A percentile compares a stretch with the other conserved stretches of the same genome.
phyloP scores from a whole-genome alignment of 1,140 invertebrate genomes.

The Caenorhabditis inopinata region DNA sequence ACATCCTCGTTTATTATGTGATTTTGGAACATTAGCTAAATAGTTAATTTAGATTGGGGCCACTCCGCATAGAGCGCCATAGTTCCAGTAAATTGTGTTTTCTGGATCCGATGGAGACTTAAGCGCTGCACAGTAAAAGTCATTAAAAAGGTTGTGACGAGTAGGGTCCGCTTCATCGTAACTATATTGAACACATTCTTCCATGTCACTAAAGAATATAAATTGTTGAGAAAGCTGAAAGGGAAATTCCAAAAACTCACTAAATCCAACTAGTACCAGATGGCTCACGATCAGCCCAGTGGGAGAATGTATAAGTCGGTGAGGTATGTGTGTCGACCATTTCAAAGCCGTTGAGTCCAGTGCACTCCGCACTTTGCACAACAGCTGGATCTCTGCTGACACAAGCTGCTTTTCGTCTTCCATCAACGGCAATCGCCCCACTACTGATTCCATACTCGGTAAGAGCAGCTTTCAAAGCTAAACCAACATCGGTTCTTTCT shows the following conservation, averaged over 20 bases:
- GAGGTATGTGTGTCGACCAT: not conserved
- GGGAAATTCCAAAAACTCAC: too few relatives aligned
- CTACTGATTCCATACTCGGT: too few relatives aligned
- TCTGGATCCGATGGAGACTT: not conserved
- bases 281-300: not conserved
- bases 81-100: not conserved
- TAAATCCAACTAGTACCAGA: not conserved
- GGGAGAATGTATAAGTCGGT: not conserved
- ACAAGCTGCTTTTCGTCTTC: not conserved
- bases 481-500: not conserved
- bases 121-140: not conserved
- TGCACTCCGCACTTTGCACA: not conserved
- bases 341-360: not conserved
- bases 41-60: not conserved
- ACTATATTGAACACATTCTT: not conserved
- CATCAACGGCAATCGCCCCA: not conserved
- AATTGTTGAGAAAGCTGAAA: too few relatives aligned
- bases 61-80: not conserved
- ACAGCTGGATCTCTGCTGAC: not conserved
- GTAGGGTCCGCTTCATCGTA: not conserved
- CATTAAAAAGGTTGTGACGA: not conserved
- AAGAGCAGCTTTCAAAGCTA: not conserved
- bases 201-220: not conserved
- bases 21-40: too few relatives aligned
- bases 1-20: not conserved